These are phyloP conservation scores for Perognathus longimembris DNA, from an alignment of 2,113 vertebrate species.

Conservation along the genomic window DNA sequence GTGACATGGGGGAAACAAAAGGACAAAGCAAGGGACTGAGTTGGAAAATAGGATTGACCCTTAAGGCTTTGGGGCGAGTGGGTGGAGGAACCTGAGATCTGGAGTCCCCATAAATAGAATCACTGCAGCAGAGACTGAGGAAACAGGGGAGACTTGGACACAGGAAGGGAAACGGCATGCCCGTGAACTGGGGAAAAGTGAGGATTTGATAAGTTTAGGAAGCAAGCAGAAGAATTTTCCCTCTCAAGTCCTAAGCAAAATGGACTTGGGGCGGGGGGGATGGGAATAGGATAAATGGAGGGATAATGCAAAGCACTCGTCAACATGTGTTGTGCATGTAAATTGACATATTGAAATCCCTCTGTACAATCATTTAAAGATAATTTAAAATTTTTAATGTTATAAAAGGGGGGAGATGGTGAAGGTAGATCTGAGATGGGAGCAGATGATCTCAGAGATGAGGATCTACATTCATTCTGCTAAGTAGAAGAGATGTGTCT, in stretches of 20 bases:
- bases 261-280: no score
- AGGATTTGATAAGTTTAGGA: background rate
- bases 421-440: no score
- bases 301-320: no score
- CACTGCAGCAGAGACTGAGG: background rate
- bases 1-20: background rate
- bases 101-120: background rate
- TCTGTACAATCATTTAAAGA: no score
- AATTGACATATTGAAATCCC: no score
- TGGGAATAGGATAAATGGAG: no score
- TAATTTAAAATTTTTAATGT: no score
- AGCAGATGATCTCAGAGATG: no score
- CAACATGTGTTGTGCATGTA: no score
- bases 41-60: background rate
- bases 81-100: background rate
- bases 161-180: background rate
- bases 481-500: background rate
- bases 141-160: background rate
- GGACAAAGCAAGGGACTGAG: fast-evolving
- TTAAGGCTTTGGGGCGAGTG: background rate
- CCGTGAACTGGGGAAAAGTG: background rate
- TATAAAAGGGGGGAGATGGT: no score
- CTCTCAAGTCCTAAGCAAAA: background rate
- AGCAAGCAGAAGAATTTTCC: background rate
- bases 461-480: background rate